Conservation (phyloP, 1,140 invertebrate species). For the Zaprionus lachaisei region DNA sequence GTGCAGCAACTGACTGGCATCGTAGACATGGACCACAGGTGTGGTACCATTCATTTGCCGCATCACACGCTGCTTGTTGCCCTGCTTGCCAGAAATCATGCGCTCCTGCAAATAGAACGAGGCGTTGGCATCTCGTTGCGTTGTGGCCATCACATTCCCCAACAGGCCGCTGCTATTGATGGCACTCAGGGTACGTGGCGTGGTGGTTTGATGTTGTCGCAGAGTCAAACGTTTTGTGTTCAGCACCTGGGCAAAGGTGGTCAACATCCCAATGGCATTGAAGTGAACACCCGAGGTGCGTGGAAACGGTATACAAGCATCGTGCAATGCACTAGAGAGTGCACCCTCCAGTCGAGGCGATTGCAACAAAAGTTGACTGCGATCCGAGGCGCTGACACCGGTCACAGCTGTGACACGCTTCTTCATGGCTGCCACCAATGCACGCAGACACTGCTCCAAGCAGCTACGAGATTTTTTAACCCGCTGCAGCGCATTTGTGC, state of each 20-base stretch:
- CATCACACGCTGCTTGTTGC: constrained; percentile 83
- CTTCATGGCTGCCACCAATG: constrained; percentile 89
- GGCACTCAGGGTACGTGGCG: constrained; percentile 89
- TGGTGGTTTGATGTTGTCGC: constrained; percentile 68
- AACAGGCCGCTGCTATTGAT: constrained; percentile 85
- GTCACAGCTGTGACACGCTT: constrained; percentile 76
- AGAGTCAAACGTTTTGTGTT: constrained; percentile 88
- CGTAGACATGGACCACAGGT: constrained; percentile 92
- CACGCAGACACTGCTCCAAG: constrained; percentile 91
- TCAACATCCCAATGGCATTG: constrained; percentile 92
- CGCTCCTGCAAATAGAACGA: constrained; percentile 93
- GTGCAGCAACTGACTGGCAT: constrained; percentile 91
- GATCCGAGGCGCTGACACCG: constrained; percentile 67
- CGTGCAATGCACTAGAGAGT: constrained; percentile 86
- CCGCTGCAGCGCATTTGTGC: constrained; percentile 90
- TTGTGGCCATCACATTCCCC: constrained; percentile 86
- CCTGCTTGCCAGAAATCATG: constrained; percentile 85
- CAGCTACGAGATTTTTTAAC: constrained; percentile 92
- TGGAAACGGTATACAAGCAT: constrained; percentile 96
- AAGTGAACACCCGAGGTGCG: constrained; percentile 97
- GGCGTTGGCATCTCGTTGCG: constrained; percentile 86
- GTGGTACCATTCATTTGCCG: constrained; percentile 74
- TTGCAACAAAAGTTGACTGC: constrained; percentile 79
- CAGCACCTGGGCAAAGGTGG: constrained; percentile 93
- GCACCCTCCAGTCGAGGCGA: constrained; percentile 80